Conservation (phyloP, 2,113 vertebrate species). For the Muscicapa adusta region DNA sequence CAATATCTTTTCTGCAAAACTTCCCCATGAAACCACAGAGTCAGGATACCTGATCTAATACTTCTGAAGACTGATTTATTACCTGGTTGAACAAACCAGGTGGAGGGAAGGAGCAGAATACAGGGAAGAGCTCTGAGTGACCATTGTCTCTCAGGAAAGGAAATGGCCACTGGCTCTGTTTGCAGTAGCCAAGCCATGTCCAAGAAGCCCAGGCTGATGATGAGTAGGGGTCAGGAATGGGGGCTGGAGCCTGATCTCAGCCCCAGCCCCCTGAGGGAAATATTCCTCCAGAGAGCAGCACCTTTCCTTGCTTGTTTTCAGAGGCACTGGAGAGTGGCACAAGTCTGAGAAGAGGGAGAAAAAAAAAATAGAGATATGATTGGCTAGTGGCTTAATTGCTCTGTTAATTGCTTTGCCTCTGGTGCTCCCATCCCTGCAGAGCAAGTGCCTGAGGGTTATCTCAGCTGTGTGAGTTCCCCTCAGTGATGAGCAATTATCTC, state of each 20-base stretch:
- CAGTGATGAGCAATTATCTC: constrained; percentile 22
- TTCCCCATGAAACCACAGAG: neutral
- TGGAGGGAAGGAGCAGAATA: neutral
- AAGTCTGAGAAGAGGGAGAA: neutral
- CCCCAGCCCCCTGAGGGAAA: neutral
- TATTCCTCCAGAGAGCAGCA: neutral
- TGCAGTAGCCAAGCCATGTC: neutral
- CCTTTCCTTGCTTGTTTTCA: neutral
- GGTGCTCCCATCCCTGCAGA: constrained; percentile 5
- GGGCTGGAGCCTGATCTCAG: neutral
- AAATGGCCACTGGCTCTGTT: neutral
- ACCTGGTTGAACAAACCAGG: neutral
- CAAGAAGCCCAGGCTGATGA: neutral
- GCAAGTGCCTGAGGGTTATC: constrained; percentile 27
- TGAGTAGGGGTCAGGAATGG: neutral
- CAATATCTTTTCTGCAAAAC: neutral
- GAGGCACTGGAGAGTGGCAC: neutral
- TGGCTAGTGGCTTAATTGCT: constrained; percentile 28
- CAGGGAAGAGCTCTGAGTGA: neutral
- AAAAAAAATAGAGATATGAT: neutral
- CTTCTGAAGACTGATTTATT: neutral
- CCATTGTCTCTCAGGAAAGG: neutral
- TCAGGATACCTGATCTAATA: neutral
- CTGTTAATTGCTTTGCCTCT: constrained; percentile 55
- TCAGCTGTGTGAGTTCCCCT: neutral